Evolutionary conservation across 2,888 invertebrate species (phyloP), one percentile per base, ranked within the genome.

Genomic region (Scelioninae gen. 1): DNA sequence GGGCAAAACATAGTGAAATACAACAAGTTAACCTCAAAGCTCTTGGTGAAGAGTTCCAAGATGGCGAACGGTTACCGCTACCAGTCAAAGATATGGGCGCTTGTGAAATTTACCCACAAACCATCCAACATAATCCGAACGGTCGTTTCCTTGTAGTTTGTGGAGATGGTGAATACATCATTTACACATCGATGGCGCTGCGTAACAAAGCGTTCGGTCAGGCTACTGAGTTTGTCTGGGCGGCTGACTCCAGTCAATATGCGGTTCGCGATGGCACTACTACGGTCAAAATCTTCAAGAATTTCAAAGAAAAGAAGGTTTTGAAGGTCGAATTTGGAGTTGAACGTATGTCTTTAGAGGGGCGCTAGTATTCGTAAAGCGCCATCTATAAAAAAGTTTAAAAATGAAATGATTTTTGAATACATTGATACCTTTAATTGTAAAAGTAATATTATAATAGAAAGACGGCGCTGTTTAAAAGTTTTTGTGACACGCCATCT

Each of bases 151-250:
- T 97, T 5, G 99, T 99, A 0, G 99, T 99, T 1, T 99, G 99
- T 90, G 99, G 99, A 0, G 99, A 99, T 92, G 99, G 99, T 11
- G 99, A 99, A 92, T 99, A 99, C 92, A 99, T 99, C 60, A 99
- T 99, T 88, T 99, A 99, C 93, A 99, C 99, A 0, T 98, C 99
- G 0, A 99, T 99, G 98, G 99, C 99, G 0, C 93, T 99, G 84
- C 94, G 99, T 66, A 99, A 99, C 93, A 99, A 99, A 92, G 98
- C 98, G 0, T 99, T 99, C 91, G 99, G 99, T 0, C 96, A 97
- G 10, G 99, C 99, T 0, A 97, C 98, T 88, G 99, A 99, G 93
- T 99, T 99, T 92, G 99, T 99, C 0, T 99, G 99, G 99, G 98
- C 98, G 0, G 94, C 96, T 60, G 99, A 99, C 92, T 98, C 98